A percentile compares a stretch with the other conserved stretches of the same genome.
These are phyloP conservation scores for zebrafish (Danio rerio) DNA, from an alignment of 2,113 vertebrate genomes.

Conservation along the genomic window GRCz12tu NC_133186.1:4085501-4086000, in stretches of 20 bases:
- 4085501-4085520: conserved; percentile 23
- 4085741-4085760: background rate
- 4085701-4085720: background rate
- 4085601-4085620: background rate
- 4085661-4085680: background rate
- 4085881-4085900: too few species aligned
- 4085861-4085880: too few species aligned
- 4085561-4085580: conserved; percentile 2
- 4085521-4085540: background rate
- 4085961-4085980: too few species aligned
- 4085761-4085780: background rate
- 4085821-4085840: background rate
- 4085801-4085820: background rate
- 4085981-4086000: too few species aligned
- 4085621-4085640: background rate
- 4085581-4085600: conserved; percentile 20
- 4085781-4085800: background rate
- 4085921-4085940: too few species aligned
- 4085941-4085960: too few species aligned
- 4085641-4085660: too few species aligned
- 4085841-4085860: too few species aligned
- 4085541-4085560: background rate
- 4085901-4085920: too few species aligned
- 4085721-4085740: background rate
- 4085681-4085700: background rate